These are phyloP conservation scores for Lasioglossum marginatum DNA, from an alignment of 2,888 invertebrate genomes.

Conservation along the genomic window DNA sequence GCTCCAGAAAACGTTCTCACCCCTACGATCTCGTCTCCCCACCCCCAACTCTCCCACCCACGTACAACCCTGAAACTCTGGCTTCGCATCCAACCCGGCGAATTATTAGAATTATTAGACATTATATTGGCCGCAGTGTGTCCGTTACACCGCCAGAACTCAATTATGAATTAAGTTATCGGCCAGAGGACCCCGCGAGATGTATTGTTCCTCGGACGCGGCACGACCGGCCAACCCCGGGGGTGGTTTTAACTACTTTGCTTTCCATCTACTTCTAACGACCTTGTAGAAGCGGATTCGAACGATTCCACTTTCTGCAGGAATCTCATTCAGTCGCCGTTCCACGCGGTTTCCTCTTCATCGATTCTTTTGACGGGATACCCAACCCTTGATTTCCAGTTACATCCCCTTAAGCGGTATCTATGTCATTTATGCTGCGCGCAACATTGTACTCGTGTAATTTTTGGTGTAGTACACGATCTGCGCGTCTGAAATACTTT, in stretches of 20 bases:
- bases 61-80: constrained; percentile 49
- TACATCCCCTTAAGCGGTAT: not conserved
- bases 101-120: constrained; percentile 84
- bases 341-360: not conserved
- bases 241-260: not conserved
- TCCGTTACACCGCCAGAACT: constrained; percentile 79
- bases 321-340: not conserved
- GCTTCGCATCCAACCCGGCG: constrained; percentile 70
- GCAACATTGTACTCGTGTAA: not conserved
- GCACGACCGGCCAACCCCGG: not conserved
- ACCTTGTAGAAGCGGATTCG: not conserved
- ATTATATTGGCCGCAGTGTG: constrained; percentile 83
- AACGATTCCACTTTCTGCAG: not conserved
- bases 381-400: not conserved
- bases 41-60: not conserved
- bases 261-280: not conserved
- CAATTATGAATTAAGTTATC: constrained; percentile 81
- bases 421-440: not conserved
- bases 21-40: constrained; percentile 58
- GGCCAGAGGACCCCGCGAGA: constrained; percentile 51
- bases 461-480: not conserved
- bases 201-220: constrained; percentile 43
- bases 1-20: constrained; percentile 80
- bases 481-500: not conserved
- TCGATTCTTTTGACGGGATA: not conserved